Evolutionary conservation across 2,113 vertebrate genomes (phyloP), one percentile per base, ranked within the genome.

Genomic region (Hemicordylus capensis): DNA sequence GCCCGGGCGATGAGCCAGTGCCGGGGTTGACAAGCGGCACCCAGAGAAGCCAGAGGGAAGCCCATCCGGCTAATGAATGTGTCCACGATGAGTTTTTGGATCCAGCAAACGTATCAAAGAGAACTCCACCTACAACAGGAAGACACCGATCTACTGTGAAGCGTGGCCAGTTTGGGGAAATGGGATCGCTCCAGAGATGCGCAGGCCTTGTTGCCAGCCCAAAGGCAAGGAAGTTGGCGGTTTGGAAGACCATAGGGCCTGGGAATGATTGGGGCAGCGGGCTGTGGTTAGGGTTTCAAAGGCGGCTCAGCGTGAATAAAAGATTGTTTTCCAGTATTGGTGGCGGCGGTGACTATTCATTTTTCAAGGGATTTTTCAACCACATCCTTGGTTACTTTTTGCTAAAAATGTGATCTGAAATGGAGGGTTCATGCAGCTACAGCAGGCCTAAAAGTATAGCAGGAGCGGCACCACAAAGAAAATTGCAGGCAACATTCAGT

Each of bases 1-100:
- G 70, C 92, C 0, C 84, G 59, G n/a, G 79, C 92, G 26, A 42
- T 93, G 12, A 51, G 2, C 0, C 7, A 26, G 0, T 96, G 95
- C 1, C 5, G 9, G 0, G 0, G 0, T 0, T 14, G 0, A 10
- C 39, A 9, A 31, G 12, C 20, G 24, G 17, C 10, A 12, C 22
- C 37, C 66, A 7, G 54, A 48, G 7, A 76, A 39, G 17, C 26
- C 59, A 20, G 12, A 14, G 2, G 7, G 14, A 2, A 6, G n/a
- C 31, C 31, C 39, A 24, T 26, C 4, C 6, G 3, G 24, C 10
- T 24, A 58, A n/a, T 15, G 44, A 48, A 69, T 54, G 34, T 26
- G 6, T 10, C 10, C 19, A 56, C 4, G 26, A 54, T 28, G 34
- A 11, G n/a, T 26, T 46, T 61, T 46, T 59, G 31, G 42, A 61